Conservation (phyloP, 2,888 invertebrate genomes). For the Caenorhabditis drosophilae region DNA sequence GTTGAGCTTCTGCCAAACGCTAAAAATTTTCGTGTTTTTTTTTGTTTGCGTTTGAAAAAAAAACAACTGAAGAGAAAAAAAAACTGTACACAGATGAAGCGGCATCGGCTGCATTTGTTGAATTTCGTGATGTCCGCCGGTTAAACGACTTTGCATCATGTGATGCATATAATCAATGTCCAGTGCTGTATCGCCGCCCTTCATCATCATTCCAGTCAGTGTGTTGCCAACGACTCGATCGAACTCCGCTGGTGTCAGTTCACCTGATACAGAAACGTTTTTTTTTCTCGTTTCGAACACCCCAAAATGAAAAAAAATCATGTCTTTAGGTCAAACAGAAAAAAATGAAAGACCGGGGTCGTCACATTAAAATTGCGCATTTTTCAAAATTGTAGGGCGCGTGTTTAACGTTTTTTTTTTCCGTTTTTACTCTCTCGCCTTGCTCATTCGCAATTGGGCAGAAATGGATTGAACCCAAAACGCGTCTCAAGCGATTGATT, state of each 20-base stretch:
- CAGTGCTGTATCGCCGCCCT: neutral
- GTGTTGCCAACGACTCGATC: conserved; percentile 1
- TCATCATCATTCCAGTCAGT: neutral
- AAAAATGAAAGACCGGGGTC: neutral
- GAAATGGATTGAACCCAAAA: neutral
- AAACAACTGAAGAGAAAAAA: too few species aligned
- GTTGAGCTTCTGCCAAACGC: too few species aligned
- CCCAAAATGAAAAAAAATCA: neutral
- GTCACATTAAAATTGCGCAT: too few species aligned
- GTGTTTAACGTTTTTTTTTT: too few species aligned
- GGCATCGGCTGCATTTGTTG: neutral
- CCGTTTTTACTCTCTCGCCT: too few species aligned
- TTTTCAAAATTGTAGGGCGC: too few species aligned
- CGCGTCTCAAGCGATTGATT: too few species aligned
- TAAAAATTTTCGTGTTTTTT: too few species aligned
- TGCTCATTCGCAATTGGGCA: too few species aligned
- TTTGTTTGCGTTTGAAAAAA: too few species aligned
- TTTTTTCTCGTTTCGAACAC: neutral
- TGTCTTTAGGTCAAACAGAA: neutral
- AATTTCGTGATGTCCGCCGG: neutral
- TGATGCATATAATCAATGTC: conserved; percentile 4
- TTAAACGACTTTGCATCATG: neutral
- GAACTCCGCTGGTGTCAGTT: conserved; percentile 2
- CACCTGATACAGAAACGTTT: neutral
- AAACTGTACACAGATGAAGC: too few species aligned